Conservation (phyloP, 2,113 vertebrate genomes). For the Hepsetus odoe region DNA sequence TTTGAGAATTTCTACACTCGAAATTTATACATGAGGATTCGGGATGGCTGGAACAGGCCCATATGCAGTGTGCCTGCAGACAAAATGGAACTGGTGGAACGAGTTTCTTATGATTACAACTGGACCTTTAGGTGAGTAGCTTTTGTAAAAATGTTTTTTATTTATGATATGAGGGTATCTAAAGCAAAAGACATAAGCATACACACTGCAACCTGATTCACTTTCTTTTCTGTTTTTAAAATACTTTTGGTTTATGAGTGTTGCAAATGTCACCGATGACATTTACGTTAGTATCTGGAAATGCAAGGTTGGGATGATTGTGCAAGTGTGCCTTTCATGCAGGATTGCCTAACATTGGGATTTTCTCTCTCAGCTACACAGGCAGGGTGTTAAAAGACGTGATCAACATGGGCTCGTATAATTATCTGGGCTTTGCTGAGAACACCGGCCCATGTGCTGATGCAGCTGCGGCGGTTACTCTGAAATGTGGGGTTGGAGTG, state of each 20-base stretch:
- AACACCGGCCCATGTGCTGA: conserved; percentile 82
- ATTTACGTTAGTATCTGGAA: background rate
- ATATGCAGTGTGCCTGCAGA: conserved; percentile 90
- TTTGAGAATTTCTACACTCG: conserved; percentile 96
- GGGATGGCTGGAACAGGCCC: conserved; percentile 91
- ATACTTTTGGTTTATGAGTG: background rate
- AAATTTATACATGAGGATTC: conserved; percentile 92
- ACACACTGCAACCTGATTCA: conserved; percentile 14
- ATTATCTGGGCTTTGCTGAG: conserved; percentile 94
- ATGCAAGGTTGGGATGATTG: background rate
- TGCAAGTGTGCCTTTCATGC: background rate
- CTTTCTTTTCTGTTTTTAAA: background rate
- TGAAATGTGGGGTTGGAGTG: conserved; percentile 85
- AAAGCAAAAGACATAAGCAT: conserved; percentile 7
- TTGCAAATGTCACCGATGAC: background rate
- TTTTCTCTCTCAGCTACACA: conserved; percentile 78
- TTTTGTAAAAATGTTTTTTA: background rate
- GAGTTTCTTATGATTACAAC: conserved; percentile 87
- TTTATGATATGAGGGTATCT: background rate
- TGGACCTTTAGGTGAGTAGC: conserved; percentile 91
- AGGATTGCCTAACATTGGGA: conserved; percentile 3
- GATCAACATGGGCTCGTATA: conserved; percentile 98
- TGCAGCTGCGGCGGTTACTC: conserved; percentile 78
- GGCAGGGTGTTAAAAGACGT: conserved; percentile 85
- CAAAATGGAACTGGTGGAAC: conserved; percentile 88